Conservation (phyloP, 2,888 invertebrate species). For the Mycalesis mineus region DNA sequence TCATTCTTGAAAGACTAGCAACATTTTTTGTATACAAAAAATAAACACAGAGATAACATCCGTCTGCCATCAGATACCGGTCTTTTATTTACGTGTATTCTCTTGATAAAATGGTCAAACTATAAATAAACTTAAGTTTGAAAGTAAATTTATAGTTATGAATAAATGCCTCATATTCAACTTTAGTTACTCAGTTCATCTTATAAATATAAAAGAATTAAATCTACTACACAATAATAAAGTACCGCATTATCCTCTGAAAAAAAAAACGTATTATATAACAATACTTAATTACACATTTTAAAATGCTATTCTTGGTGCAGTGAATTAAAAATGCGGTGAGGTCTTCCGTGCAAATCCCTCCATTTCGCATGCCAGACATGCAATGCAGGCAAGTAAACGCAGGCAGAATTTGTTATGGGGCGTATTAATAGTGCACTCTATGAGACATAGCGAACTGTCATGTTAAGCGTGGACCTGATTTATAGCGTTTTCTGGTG, state of each 20-base stretch:
- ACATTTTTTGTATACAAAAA: no score
- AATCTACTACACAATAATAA: not conserved
- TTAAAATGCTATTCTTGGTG: slow-evolving; percentile 12
- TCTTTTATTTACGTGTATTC: no score
- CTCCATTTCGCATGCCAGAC: slow-evolving; percentile 26
- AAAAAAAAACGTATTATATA: not conserved
- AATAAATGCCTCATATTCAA: no score
- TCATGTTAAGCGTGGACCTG: slow-evolving; percentile 18
- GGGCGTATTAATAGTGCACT: slow-evolving; percentile 24
- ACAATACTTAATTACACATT: slow-evolving; percentile 3
- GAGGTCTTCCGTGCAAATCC: slow-evolving; percentile 24
- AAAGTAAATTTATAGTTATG: not conserved
- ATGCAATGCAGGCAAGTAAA: slow-evolving; percentile 28
- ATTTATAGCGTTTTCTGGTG: not conserved
- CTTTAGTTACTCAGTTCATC: not conserved
- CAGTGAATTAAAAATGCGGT: slow-evolving; percentile 23
- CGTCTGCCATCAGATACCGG: no score
- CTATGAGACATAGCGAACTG: slow-evolving; percentile 21
- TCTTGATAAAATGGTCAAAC: no score
- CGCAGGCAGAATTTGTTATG: slow-evolving; percentile 28
- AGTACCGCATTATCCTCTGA: not conserved
- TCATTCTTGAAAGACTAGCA: no score
- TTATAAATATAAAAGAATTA: not conserved
- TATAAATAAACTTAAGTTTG: no score
- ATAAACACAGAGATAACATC: no score